These are phyloP conservation scores for Lasius fuliginosus DNA, from an alignment of 2,888 invertebrate species.

Conservation along the genomic window DNA sequence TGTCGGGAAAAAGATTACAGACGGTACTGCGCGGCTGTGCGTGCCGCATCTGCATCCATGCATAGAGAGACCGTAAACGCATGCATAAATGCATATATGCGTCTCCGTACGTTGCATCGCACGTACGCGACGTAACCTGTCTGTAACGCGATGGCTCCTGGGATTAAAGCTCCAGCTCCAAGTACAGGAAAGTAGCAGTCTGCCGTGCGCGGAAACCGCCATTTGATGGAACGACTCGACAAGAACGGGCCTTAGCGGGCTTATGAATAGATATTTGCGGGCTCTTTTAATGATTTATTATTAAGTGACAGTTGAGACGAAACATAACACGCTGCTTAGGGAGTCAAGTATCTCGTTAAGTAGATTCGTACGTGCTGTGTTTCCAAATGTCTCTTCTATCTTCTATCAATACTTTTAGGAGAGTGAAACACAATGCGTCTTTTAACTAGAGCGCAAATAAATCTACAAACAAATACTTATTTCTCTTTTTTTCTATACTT, in stretches of 20 bases:
- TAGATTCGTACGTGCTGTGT: conserved; percentile 18
- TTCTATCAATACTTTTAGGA: not conserved
- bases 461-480: not conserved
- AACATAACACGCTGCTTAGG: not conserved
- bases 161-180: conserved; percentile 26
- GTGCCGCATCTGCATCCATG: conserved; percentile 84
- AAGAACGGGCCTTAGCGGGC: conserved; percentile 11
- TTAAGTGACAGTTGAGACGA: conserved; percentile 10
- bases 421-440: not conserved
- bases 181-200: conserved; percentile 13
- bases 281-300: conserved; percentile 46
- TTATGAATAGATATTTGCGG: conserved; percentile 49
- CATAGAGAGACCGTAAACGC: conserved; percentile 54
- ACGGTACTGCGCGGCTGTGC: conserved; percentile 73
- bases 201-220: not conserved
- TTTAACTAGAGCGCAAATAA: not conserved
- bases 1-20: conserved; percentile 84
- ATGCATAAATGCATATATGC: conserved; percentile 66
- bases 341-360: conserved; percentile 32
- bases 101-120: conserved; percentile 42
- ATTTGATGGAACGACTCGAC: conserved; percentile 20
- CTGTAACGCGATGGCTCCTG: conserved; percentile 12
- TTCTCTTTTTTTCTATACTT: not conserved
- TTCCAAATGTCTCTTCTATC: not conserved
- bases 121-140: conserved; percentile 33